Percentiles rank a stretch among this genome's conserved stretches.
These are phyloP conservation scores for Python bivittatus DNA, from an alignment of 2,113 vertebrate genomes.

Conservation along the genomic window DNA sequence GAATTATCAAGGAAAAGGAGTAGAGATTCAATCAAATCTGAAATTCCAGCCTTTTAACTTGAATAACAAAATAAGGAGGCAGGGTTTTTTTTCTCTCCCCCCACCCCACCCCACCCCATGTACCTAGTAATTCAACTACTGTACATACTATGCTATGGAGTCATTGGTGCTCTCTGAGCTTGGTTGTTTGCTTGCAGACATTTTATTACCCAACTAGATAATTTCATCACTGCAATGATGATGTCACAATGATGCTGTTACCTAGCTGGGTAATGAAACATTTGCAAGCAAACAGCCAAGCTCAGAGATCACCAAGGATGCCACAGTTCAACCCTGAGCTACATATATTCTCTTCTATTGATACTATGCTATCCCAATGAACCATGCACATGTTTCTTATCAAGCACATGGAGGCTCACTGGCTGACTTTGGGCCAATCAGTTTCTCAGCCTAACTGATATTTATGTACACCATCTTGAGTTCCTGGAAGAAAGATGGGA, in stretches of 20 bases:
- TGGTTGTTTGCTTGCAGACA: not conserved
- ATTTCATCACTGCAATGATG: not conserved
- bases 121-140: not conserved
- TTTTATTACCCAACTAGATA: not conserved
- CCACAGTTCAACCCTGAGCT: not conserved
- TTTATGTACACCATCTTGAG: too few species aligned
- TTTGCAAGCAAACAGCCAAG: not conserved
- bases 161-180: not conserved
- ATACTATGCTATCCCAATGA: not conserved
- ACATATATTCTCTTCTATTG: not conserved
- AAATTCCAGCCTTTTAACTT: not conserved
- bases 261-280: not conserved
- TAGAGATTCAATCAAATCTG: not conserved
- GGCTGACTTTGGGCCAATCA: not conserved
- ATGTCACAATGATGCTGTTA: not conserved
- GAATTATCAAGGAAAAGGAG: not conserved
- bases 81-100: not conserved
- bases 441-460: not conserved
- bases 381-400: not conserved
- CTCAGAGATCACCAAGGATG: not conserved
- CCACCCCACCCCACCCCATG: not conserved
- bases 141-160: not conserved
- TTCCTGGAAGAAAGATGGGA: not conserved
- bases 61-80: not conserved
- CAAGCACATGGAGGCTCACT: not conserved